These are phyloP conservation scores for Sebastes flavidus DNA, from an alignment of 2,797 vertebrate genomes.

Conservation along the genomic window DNA sequence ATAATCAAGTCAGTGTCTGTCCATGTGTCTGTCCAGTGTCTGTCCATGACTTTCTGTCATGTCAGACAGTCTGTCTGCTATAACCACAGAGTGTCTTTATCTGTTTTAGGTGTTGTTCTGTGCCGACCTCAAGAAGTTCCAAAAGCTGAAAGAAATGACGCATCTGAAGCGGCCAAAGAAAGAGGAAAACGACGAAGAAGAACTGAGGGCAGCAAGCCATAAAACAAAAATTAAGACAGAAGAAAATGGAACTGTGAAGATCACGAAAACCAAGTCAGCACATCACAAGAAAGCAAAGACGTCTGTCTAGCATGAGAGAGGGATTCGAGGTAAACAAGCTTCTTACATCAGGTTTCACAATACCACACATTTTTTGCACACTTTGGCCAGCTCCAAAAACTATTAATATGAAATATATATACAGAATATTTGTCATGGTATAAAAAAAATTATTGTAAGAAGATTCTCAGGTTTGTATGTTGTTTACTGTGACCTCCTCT, in stretches of 20 bases:
- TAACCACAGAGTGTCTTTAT: background rate
- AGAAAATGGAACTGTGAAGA: conserved; percentile 6
- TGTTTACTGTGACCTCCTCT: background rate
- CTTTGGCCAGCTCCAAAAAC: background rate
- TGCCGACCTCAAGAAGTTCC: conserved; percentile 89
- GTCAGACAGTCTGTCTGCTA: background rate
- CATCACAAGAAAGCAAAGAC: conserved; percentile 38
- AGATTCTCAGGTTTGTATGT: background rate
- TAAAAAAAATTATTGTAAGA: background rate
- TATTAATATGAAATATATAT: background rate
- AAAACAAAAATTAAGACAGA: conserved; percentile 52
- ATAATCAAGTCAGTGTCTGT: background rate
- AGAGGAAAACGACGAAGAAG: conserved; percentile 36
- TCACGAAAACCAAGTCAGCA: conserved; percentile 4
- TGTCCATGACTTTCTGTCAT: background rate
- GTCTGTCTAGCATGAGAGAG: conserved; percentile 44
- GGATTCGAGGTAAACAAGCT: conserved; percentile 31
- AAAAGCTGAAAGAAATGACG: conserved; percentile 65
- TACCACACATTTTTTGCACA: background rate
- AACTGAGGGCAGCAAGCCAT: background rate
- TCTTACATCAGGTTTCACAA: background rate
- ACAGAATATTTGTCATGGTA: background rate
- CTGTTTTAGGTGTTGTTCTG: conserved; percentile 91
- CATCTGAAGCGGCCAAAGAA: conserved; percentile 52
- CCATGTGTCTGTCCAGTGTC: background rate